Conservation (phyloP, 1,140 invertebrate species). For the Druon quercuslanigerum region DNA sequence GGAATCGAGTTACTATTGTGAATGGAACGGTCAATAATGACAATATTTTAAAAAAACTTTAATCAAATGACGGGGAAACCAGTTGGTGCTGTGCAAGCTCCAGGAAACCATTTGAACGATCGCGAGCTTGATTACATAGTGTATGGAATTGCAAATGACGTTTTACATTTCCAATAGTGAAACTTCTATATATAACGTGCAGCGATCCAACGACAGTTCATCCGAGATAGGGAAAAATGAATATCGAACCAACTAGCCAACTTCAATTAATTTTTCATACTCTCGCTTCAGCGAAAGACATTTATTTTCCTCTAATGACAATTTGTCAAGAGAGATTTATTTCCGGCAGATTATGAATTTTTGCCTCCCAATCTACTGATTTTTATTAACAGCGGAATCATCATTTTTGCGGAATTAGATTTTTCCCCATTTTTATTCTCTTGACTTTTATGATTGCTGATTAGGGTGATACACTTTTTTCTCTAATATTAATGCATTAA, state of each 20-base stretch:
- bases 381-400: too few species aligned
- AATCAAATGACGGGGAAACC: not conserved
- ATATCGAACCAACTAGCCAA: constrained; percentile 4
- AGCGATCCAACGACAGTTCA: not conserved
- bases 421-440: too few species aligned
- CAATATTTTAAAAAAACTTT: not conserved
- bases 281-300: not conserved
- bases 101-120: constrained; percentile 37
- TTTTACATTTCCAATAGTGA: constrained; percentile 28
- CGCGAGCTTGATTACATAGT: constrained; percentile 45
- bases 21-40: too few species aligned
- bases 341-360: not conserved
- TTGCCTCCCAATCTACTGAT: not conserved
- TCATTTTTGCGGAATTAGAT: too few species aligned
- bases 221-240: constrained; percentile 6
- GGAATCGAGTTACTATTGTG: too few species aligned
- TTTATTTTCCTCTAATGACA: not conserved
- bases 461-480: too few species aligned
- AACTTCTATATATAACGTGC: not conserved
- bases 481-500: too few species aligned
- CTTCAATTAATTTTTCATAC: constrained; percentile 12
- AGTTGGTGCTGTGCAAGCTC: not conserved
- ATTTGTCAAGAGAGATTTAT: not conserved
- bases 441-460: too few species aligned
- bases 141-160: constrained; percentile 50